Conservation (phyloP, 2,113 vertebrate genomes). For the Ploceus nigricollis region DNA sequence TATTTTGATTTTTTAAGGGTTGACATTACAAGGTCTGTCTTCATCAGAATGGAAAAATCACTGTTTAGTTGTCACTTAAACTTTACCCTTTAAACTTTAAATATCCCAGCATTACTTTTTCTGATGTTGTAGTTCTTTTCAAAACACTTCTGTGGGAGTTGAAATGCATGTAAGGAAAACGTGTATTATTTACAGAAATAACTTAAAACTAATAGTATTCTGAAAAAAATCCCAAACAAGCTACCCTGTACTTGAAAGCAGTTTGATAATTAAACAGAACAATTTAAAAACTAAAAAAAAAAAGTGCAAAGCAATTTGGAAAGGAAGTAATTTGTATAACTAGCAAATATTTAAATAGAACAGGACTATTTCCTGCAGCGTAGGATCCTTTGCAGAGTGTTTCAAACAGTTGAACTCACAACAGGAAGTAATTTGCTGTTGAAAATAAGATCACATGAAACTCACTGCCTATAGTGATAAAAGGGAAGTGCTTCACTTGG, state of each 20-base stretch:
- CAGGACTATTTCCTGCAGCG: slow-evolving; percentile 59
- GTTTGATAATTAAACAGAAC: slow-evolving; percentile 35
- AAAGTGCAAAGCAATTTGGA: slow-evolving; percentile 35
- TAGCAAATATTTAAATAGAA: slow-evolving; percentile 66
- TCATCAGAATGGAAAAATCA: not conserved
- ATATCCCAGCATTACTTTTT: not conserved
- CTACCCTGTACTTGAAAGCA: slow-evolving; percentile 24
- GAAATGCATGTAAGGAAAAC: slow-evolving; percentile 5
- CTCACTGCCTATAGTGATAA: slow-evolving; percentile 30
- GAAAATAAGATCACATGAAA: slow-evolving; percentile 62
- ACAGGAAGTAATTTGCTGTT: slow-evolving; percentile 69
- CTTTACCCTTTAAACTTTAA: not conserved
- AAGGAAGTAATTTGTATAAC: slow-evolving; percentile 60
- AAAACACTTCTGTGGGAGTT: slow-evolving; percentile 9
- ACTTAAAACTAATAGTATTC: slow-evolving; percentile 10
- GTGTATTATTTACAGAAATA: slow-evolving; percentile 13
- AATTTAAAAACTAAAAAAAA: slow-evolving; percentile 29
- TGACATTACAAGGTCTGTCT: not conserved
- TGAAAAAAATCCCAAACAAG: not conserved
- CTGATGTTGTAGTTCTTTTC: not conserved
- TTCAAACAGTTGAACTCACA: slow-evolving; percentile 56
- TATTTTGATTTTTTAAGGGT: not conserved
- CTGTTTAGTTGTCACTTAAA: slow-evolving; percentile 10
- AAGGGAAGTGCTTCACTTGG: slow-evolving; percentile 49
- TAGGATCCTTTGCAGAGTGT: slow-evolving; percentile 30